Evolutionary conservation across 2,113 vertebrate genomes (phyloP), one percentile per base, ranked within the genome.

Genomic region (Malurus melanocephalus): DNA sequence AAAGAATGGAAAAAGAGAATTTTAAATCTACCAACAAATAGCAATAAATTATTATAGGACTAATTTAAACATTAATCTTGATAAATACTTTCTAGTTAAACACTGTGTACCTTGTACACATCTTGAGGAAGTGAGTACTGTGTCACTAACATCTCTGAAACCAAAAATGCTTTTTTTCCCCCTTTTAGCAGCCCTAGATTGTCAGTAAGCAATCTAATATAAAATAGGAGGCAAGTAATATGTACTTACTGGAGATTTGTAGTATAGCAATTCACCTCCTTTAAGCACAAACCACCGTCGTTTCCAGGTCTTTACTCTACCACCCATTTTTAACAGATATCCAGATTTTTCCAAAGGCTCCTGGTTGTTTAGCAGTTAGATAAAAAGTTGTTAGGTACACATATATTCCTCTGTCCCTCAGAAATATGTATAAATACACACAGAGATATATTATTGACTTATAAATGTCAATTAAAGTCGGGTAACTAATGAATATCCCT

Each of bases 241-340:
- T 40, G 43, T 78, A 98, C 98, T 97, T 95, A 99, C 99, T 13
- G 99, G 99, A 87, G 99, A 99, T 94, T 99, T 99, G 94, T 98
- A 99, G 94, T 99, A 99, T 3, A 99, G 98, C 94, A 99, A 96
- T 96, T 99, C 99, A 9, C 99, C 99, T 33, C 98, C 99, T 98
- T 99, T 99, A 45, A 99, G 98, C 80, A 99, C 98, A 95, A 99
- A 99, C 99, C 99, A 99, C 86, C 98, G 98, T 91, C 99, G 97
- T 95, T 99, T 99, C 99, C 99, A 99, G 28, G 98, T 98, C 95
- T 99, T 99, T 93, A 99, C 98, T 98, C 98, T 99, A 20, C 98
- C 98, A 91, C 99, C 98, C 99, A 99, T 99, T 97, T 99, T 99
- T 93, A 99, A 93, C 88, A 99, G 97, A 95, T 99, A 99, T 10